Evolutionary conservation across 1,140 invertebrate genomes (phyloP).

Genomic region (Dendroctonus valens): DNA sequence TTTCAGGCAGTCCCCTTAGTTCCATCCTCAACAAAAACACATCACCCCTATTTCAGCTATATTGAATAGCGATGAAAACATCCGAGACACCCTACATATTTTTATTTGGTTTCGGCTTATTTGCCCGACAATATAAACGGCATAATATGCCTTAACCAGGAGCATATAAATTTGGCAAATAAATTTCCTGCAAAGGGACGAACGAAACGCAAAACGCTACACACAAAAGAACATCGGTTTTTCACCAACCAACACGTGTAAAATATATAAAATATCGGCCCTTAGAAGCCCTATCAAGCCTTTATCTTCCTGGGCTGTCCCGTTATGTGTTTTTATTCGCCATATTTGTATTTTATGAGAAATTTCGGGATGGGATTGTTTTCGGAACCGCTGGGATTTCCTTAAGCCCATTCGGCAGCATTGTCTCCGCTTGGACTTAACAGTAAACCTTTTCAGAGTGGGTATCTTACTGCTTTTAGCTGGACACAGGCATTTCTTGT

Average conservation of each 20-base stretch:
- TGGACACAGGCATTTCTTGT: no score
- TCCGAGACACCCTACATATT: no score
- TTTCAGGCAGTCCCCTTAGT: no score
- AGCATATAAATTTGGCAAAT: no score
- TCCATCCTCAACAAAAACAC: no score
- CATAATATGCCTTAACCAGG: no score
- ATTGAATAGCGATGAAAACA: no score
- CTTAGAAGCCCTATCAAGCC: constrained; percentile 3
- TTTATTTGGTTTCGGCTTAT: no score
- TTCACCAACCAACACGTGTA: constrained; percentile 12
- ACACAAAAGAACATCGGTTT: constrained; percentile 16
- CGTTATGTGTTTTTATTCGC: no score
- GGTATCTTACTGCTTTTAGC: constrained; percentile 1
- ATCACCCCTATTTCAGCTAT: no score
- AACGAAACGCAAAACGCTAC: constrained; percentile 7
- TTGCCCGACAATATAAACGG: not conserved
- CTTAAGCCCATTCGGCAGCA: not conserved
- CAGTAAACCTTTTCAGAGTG: no score
- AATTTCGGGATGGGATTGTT: constrained; percentile 13
- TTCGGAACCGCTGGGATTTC: not conserved
- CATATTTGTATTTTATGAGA: not conserved
- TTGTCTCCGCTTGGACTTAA: not conserved
- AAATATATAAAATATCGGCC: constrained; percentile 14
- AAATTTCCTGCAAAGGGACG: not conserved
- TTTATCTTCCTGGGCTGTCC: constrained; percentile 8